These are phyloP conservation scores for Artibeus jamaicensis DNA, from an alignment of 2,797 vertebrate species.

Conservation along the genomic window DNA sequence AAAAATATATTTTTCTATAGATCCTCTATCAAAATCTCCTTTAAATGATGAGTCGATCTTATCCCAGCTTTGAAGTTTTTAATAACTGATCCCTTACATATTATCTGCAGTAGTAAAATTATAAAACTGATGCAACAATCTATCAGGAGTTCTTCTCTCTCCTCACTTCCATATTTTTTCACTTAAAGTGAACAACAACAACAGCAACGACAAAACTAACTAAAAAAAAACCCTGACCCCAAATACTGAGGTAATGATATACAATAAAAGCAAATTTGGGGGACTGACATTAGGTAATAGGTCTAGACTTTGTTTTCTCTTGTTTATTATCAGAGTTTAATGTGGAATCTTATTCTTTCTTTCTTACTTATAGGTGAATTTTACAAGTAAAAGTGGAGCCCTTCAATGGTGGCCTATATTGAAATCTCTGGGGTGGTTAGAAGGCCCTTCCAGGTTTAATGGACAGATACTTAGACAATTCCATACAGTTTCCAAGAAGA, in stretches of 20 bases:
- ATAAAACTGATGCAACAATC: constrained; percentile 16
- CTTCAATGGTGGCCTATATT: neutral
- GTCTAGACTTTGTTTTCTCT: neutral
- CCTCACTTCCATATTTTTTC: neutral
- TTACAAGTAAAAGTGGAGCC: neutral
- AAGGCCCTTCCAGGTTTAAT: neutral
- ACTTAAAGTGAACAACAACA: neutral
- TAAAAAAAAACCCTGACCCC: neutral
- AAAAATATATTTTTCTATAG: neutral
- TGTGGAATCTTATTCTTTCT: neutral
- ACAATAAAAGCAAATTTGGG: neutral
- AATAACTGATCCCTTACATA: neutral
- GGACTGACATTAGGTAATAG: neutral
- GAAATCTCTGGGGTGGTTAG: neutral
- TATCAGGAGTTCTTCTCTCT: neutral
- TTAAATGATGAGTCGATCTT: neutral
- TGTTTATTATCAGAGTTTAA: neutral
- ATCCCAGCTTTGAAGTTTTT: neutral
- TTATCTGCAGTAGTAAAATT: neutral
- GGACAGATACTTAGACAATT: neutral
- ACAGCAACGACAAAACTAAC: neutral
- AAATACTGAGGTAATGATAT: neutral
- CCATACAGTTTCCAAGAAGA: neutral
- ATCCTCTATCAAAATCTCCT: constrained; percentile 12
- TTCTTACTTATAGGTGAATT: constrained; percentile 5